Evolutionary conservation across 2,113 vertebrate species (phyloP).

Genomic region (Stictonetta naevosa): DNA sequence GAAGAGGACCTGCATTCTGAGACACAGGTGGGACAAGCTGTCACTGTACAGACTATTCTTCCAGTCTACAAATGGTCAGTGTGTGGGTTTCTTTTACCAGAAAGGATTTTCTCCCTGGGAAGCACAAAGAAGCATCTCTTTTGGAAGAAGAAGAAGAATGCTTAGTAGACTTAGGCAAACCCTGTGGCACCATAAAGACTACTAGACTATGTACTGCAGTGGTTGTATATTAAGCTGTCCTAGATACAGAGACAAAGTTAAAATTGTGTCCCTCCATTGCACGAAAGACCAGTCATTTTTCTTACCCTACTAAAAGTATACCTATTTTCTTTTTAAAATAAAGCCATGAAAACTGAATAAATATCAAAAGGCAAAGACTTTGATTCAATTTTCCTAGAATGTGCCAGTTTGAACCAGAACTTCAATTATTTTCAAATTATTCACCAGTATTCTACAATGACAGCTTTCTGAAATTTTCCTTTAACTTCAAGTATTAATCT

Average conservation of each 20-base stretch:
- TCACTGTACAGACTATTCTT: background rate
- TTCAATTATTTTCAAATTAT: background rate
- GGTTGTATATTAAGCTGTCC: background rate
- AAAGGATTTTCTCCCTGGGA: background rate
- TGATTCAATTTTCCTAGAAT: background rate
- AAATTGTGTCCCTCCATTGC: background rate
- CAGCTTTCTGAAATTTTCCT: background rate
- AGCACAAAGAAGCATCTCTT: rapidly evolving
- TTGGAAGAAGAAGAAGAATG: background rate
- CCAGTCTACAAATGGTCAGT: background rate
- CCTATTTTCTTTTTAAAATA: background rate
- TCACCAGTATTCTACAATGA: background rate
- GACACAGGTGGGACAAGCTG: background rate
- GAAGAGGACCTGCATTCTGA: background rate
- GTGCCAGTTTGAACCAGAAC: background rate
- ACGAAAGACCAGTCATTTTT: background rate
- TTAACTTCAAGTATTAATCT: background rate
- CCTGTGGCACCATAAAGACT: background rate
- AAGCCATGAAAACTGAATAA: background rate
- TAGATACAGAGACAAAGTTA: background rate
- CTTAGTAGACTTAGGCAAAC: background rate
- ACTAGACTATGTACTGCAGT: rapidly evolving
- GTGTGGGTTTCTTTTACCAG: background rate
- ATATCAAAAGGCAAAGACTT: background rate
- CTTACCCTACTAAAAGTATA: background rate